A percentile compares a stretch with the other conserved stretches of the same genome.
Evolutionary conservation across 2,888 invertebrate genomes (phyloP).

Genomic region (Stegophylla sp.): DNA sequence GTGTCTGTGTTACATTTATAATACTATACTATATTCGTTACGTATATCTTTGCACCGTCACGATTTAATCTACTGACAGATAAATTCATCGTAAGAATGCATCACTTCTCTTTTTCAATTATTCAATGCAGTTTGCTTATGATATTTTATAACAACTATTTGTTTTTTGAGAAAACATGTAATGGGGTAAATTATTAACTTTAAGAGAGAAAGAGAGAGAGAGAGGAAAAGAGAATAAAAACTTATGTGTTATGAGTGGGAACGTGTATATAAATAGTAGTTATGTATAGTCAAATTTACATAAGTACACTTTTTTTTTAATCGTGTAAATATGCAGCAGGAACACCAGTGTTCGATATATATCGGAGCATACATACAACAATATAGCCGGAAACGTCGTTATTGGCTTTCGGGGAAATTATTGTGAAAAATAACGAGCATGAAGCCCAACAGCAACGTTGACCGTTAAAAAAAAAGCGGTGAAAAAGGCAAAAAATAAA

Average conservation of each 20-base stretch:
- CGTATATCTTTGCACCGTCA: no score
- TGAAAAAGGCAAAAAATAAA: background rate
- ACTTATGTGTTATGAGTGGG: background rate
- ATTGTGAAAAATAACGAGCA: constrained; percentile 33
- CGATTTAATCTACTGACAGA: no score
- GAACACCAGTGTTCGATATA: background rate
- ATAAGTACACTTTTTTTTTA: background rate
- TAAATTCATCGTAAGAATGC: no score
- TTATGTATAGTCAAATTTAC: background rate
- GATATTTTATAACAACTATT: background rate
- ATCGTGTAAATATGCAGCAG: background rate
- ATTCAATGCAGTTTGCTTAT: background rate
- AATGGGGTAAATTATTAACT: background rate
- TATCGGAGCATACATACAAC: background rate
- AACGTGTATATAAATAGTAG: background rate
- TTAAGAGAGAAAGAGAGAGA: no score
- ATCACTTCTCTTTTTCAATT: background rate
- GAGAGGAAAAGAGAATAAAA: no score
- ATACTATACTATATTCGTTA: no score
- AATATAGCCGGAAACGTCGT: constrained; percentile 21
- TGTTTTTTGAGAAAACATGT: background rate
- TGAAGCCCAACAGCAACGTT: background rate
- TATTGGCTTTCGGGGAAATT: constrained; percentile 1
- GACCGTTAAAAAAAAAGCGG: constrained; percentile 45
- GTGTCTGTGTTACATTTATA: no score